A percentile compares a stretch with the other conserved stretches of the same genome.
Evolutionary conservation across 2,113 vertebrate genomes (phyloP).

Genomic region (Plotosus lineatus): DNA sequence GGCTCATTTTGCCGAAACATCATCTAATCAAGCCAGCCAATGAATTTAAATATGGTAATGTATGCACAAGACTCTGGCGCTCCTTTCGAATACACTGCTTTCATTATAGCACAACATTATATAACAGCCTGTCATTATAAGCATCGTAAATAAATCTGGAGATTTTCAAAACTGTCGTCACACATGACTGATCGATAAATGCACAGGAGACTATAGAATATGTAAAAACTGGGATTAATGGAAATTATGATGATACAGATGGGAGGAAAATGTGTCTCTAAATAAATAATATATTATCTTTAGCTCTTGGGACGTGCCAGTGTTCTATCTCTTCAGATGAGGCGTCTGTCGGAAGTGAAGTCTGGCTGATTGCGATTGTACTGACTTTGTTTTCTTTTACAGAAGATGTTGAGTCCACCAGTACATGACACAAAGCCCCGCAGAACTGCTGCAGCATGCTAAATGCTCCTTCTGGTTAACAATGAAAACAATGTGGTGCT

Average conservation of each 20-base stretch:
- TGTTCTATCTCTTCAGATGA: conserved; percentile 35
- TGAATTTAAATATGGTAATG: conserved; percentile 31
- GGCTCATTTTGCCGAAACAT: conserved; percentile 21
- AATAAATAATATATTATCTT: not conserved
- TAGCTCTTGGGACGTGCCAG: conserved; percentile 15
- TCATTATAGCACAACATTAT: conserved; percentile 9
- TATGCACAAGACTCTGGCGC: not conserved
- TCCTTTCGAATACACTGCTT: conserved; percentile 8
- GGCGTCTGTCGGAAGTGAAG: conserved; percentile 38
- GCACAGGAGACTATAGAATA: not conserved
- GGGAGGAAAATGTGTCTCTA: not conserved
- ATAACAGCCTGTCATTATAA: conserved; percentile 2
- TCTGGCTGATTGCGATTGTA: conserved; percentile 39
- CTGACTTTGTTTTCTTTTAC: conserved; percentile 48
- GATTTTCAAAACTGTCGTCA: not conserved
- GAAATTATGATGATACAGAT: conserved; percentile 6
- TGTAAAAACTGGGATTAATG: not conserved
- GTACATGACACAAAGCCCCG: not conserved
- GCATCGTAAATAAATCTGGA: conserved; percentile 2
- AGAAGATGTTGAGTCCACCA: conserved; percentile 36
- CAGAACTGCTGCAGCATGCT: conserved; percentile 36
- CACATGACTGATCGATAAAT: not conserved
- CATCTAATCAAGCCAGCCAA: conserved; percentile 14
- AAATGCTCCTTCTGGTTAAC: conserved; percentile 35
- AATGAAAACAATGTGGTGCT: not conserved